These are phyloP conservation scores for Cololabis saira DNA, from an alignment of 2,113 vertebrate genomes.

Conservation along the genomic window DNA sequence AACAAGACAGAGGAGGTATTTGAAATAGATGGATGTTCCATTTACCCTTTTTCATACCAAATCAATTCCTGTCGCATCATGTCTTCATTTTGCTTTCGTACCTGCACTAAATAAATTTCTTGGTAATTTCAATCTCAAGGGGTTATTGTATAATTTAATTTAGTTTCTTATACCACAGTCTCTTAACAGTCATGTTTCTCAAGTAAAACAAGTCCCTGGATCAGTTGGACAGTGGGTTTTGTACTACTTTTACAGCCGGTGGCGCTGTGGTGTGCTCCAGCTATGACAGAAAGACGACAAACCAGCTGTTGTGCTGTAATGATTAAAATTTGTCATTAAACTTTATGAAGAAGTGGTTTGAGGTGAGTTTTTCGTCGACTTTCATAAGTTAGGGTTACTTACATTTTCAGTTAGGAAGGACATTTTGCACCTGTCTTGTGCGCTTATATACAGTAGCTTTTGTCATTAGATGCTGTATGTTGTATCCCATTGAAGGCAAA, in stretches of 20 bases:
- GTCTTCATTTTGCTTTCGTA: too few relatives aligned
- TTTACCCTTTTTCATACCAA: too few relatives aligned
- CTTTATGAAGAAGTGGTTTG: not conserved
- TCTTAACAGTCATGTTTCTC: not conserved
- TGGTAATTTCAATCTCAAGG: not conserved
- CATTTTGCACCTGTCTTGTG: slow-evolving; percentile 30
- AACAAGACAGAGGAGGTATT: too few relatives aligned
- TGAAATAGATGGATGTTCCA: too few relatives aligned
- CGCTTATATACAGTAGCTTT: not conserved
- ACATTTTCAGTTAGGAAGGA: not conserved
- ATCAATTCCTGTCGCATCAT: too few relatives aligned
- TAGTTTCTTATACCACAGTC: not conserved
- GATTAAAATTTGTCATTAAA: slow-evolving; percentile 29
- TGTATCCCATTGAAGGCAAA: slow-evolving; percentile 20
- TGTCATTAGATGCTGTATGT: not conserved
- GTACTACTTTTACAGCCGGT: slow-evolving; percentile 6
- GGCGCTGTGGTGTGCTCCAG: not conserved
- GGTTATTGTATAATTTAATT: not conserved
- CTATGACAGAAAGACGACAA: slow-evolving; percentile 36
- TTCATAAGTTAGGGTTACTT: slow-evolving; percentile 6
- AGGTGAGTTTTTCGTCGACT: not conserved
- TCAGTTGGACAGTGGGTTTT: slow-evolving; percentile 11
- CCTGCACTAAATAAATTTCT: too few relatives aligned
- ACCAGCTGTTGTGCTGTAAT: slow-evolving; percentile 31
- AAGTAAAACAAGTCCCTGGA: not conserved